Evolutionary conservation across 1,140 invertebrate species (phyloP), one percentile per base, ranked within the genome.

Genomic region (Saccostrea echinata): DNA sequence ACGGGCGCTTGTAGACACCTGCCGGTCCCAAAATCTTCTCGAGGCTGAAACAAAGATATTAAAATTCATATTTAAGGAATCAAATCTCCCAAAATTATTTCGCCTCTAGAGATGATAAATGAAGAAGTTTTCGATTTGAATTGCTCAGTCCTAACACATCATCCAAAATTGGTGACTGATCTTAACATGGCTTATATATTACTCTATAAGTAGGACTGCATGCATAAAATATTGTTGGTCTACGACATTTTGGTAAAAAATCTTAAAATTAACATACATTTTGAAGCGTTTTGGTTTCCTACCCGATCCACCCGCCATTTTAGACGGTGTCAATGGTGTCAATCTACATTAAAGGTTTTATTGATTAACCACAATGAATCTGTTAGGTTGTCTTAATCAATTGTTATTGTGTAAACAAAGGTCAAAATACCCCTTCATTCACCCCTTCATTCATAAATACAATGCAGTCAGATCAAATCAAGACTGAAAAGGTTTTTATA

Each of bases 1-100:
- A 82, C 35, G 80, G 55, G 27, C 68, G 24, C 27, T 71, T 53
- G 71, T 71, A 53, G 13, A 76, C 53, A n/a, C 68, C 24, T 27
- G 71, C 27, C 0, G 64, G 85, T 76, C 85, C 85, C 16, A 86
- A 61, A 68, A 86, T 12, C 16, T 52, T 53, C 52, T 86, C 85
- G 51, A 80, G 52, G 30, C 85, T 86, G 51, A 55, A 86, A 80
- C n/a, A 64, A 3, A 85, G 51, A 1, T 2, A 61, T 13, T 21
- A 18, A 4, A 61, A 21, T 2, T 21, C 16, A 18, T n/a, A n/a
- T n/a, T n/a, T n/a, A n/a, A n/a, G n/a, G n/a, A n/a, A n/a, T n/a
- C n/a, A n/a, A n/a, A n/a, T n/a, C n/a, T n/a, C n/a, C n/a, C n/a
- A n/a, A n/a, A n/a, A n/a, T n/a, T n/a, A n/a, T n/a, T n/a, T n/a